Conservation (phyloP, 2,888 invertebrate species). For the Pinctada fucata region DNA sequence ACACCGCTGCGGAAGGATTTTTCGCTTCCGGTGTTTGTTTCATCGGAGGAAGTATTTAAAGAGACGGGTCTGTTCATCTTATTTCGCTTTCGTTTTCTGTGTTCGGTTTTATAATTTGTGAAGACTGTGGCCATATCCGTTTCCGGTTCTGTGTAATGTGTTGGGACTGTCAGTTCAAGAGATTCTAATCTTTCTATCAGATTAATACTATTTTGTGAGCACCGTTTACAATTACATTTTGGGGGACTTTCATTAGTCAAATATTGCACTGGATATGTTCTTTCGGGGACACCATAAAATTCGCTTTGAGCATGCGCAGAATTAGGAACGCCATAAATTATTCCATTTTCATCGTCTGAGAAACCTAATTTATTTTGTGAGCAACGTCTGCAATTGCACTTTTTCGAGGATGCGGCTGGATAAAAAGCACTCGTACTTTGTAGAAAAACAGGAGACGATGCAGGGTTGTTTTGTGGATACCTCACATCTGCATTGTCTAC, state of each 20-base stretch:
- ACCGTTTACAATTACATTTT: slow-evolving; percentile 25
- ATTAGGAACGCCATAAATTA: slow-evolving; percentile 7
- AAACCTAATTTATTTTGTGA: slow-evolving; percentile 4
- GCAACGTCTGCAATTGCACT: slow-evolving; percentile 27
- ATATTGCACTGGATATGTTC: slow-evolving; percentile 7
- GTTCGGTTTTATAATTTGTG: slow-evolving; percentile 2
- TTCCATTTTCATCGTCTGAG: slow-evolving; percentile 11
- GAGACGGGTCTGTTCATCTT: slow-evolving; percentile 23
- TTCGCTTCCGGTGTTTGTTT: slow-evolving; percentile 35
- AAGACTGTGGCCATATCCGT: not conserved
- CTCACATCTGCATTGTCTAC: not conserved
- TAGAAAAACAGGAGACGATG: not conserved
- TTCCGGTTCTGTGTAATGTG: not conserved
- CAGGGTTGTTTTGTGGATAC: not conserved
- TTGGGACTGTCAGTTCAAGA: not conserved
- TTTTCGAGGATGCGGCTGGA: not conserved
- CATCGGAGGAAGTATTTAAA: slow-evolving; percentile 12
- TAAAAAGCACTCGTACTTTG: slow-evolving; percentile 3
- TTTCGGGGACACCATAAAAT: slow-evolving; percentile 35
- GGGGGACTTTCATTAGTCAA: not conserved
- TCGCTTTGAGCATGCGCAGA: slow-evolving; percentile 21
- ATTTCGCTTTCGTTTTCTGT: slow-evolving; percentile 29
- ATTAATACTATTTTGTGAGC: slow-evolving; percentile 20
- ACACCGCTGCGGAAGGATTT: slow-evolving; percentile 26
- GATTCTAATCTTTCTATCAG: not conserved